Conservation (phyloP, 2,888 invertebrate species). For the Listrodromus nycthemerus region DNA sequence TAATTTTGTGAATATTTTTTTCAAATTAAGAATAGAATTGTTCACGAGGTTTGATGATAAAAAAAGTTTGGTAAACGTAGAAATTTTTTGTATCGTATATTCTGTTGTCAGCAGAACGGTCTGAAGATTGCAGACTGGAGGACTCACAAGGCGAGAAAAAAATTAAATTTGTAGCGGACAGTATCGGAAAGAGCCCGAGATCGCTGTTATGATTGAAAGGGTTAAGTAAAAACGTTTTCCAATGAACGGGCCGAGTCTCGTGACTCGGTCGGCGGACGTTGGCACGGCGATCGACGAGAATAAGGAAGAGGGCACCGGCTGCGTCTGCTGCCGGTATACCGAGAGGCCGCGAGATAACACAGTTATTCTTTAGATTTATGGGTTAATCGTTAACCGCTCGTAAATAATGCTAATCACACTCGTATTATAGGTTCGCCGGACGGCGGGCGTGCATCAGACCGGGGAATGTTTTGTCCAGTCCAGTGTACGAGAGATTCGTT, state of each 20-base stretch:
- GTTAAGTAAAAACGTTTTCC: constrained; percentile 29
- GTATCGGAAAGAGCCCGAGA: background rate
- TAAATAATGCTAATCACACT: constrained; percentile 85
- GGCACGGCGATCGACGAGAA: constrained; percentile 7
- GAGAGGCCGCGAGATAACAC: constrained; percentile 57
- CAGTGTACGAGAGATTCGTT: constrained; percentile 23
- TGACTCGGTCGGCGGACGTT: background rate
- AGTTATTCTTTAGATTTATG: constrained; percentile 80
- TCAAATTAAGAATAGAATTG: no score
- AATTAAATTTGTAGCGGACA: background rate
- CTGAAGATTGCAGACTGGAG: background rate
- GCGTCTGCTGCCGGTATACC: constrained; percentile 40
- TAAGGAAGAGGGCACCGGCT: constrained; percentile 33
- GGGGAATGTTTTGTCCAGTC: constrained; percentile 79
- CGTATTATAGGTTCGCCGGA: constrained; percentile 82
- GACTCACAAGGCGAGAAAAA: background rate
- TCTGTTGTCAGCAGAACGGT: background rate
- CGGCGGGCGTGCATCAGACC: constrained; percentile 66
- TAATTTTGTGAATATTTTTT: no score
- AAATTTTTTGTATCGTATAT: background rate
- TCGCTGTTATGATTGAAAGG: constrained; percentile 7
- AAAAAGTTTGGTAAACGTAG: no score
- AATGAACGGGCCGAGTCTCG: constrained; percentile 23
- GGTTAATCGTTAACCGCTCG: constrained; percentile 84
- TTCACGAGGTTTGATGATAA: no score